Evolutionary conservation across 1,140 invertebrate genomes (phyloP), one percentile per base, ranked within the genome.

Genomic region (Stegodyphus dumicola): DNA sequence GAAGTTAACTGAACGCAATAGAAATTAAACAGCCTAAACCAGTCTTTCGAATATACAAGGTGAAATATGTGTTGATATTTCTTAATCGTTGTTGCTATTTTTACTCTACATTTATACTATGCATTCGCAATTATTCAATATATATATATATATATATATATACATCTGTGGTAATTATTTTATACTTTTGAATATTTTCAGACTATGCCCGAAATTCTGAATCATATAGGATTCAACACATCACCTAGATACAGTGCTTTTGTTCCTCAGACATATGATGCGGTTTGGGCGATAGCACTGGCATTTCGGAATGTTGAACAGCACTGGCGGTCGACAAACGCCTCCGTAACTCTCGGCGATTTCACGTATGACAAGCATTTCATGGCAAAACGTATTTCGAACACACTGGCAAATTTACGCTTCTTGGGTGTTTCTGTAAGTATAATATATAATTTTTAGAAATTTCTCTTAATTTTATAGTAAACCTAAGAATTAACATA

Each of bases 361-460:
- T 95, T 96, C 90, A 93, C 94, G 88, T 96, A 96, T 88, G 91
- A 92, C 18, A 92, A 93, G 76, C 92, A 92, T 80, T 93, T 95
- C 83, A 93, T 96, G 91, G 93, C 93, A 11, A 90, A 92, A 53
- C 91, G 93, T 84, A 93, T 97, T 83, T 90, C 95, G 7, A 91
- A 93, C 67, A 93, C 94, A 86, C 91, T 97, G 85, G 93, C 92
- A 71, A 92, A 93, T 81, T 91, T 96, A n/a, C 93, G 93, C 83
- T 97, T 97, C 89, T 90, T 94, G 56, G 96, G 96, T 65, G 93
- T 96, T 77, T 97, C 96, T 89, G 95, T 97, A 91, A 94, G 93
- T 92, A 56, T 49, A 10, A 71, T 54, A 49, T 7, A 65, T 74
- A 56, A 52, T 67, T 11, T 60, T 80, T 0, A 53, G 13, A 54